phyloP scores from a whole-genome alignment of 2,888 invertebrate genomes.

The Heterodera filipjevi region DNA sequence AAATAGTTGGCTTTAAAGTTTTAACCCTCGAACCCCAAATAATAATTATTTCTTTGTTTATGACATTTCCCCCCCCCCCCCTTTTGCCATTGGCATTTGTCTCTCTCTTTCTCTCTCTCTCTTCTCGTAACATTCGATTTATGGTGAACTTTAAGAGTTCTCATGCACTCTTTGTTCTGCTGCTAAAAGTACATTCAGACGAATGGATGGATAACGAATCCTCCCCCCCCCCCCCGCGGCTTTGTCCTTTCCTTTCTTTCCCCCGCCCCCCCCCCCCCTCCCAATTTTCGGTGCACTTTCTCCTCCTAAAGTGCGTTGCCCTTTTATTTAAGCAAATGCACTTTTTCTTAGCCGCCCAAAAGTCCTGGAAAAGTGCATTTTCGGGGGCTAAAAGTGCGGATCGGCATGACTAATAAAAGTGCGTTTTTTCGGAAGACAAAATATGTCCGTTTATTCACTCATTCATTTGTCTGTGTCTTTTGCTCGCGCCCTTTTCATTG shows the following conservation, averaged over 20 bases:
- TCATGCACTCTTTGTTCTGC: constrained; percentile 7
- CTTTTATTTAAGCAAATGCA: not conserved
- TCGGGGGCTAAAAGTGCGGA: not conserved
- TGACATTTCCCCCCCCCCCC: no score
- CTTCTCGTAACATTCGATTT: not conserved
- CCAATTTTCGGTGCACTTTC: not conserved
- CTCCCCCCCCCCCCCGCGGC: not conserved
- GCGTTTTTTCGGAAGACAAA: no score
- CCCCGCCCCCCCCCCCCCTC: not conserved
- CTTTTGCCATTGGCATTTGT: not conserved
- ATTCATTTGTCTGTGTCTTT: no score
- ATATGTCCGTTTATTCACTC: not conserved
- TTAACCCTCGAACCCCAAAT: no score
- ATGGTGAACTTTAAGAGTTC: no score
- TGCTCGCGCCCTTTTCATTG: no score
- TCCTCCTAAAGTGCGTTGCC: not conserved
- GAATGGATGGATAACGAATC: not conserved
- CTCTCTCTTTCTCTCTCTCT: not conserved
- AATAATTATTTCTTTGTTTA: no score
- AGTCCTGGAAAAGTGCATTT: not conserved
- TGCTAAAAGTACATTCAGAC: not conserved
- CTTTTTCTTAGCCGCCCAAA: not conserved
- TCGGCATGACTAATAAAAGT: not conserved
- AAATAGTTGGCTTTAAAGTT: no score
- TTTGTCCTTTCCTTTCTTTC: not conserved